Percentiles rank a stretch among this genome's conserved stretches.
Evolutionary conservation across 2,888 invertebrate genomes (phyloP).

Genomic region (Congeria kusceri): DNA sequence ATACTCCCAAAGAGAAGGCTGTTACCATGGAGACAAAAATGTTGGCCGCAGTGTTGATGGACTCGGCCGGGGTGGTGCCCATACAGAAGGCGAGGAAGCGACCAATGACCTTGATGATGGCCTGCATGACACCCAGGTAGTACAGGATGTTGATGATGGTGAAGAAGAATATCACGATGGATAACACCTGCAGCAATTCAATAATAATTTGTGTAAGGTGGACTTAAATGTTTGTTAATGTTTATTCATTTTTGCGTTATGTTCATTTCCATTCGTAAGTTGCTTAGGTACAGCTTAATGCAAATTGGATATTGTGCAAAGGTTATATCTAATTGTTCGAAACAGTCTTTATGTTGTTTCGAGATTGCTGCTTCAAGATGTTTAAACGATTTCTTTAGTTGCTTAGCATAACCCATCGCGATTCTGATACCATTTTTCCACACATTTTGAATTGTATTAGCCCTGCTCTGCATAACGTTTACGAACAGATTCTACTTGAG

Average conservation of each 20-base stretch:
- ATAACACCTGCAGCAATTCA: constrained; percentile 86
- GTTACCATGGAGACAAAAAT: constrained; percentile 95
- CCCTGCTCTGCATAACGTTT: no score
- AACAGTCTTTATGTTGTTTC: no score
- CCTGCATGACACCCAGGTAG: constrained; percentile 89
- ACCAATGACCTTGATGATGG: constrained; percentile 86
- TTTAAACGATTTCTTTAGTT: no score
- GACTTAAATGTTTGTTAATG: no score
- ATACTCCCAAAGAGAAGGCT: not conserved
- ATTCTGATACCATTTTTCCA: no score
- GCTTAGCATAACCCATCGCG: no score
- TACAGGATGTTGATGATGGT: constrained; percentile 95
- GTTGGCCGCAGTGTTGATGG: constrained; percentile 95
- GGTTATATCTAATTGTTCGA: not conserved
- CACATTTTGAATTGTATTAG: no score
- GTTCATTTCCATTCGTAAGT: no score
- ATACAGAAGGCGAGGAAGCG: constrained; percentile 89
- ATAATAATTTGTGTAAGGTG: no score
- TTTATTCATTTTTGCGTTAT: no score
- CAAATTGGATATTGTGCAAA: not conserved
- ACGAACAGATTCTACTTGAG: no score
- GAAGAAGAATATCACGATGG: constrained; percentile 97
- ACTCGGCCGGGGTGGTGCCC: constrained; percentile 96
- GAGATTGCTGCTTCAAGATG: no score
- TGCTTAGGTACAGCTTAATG: not conserved